A percentile compares a stretch with the other conserved stretches of the same genome.
These are phyloP conservation scores for Pterois miles DNA, from an alignment of 2,797 vertebrate species.

Conservation along the genomic window DNA sequence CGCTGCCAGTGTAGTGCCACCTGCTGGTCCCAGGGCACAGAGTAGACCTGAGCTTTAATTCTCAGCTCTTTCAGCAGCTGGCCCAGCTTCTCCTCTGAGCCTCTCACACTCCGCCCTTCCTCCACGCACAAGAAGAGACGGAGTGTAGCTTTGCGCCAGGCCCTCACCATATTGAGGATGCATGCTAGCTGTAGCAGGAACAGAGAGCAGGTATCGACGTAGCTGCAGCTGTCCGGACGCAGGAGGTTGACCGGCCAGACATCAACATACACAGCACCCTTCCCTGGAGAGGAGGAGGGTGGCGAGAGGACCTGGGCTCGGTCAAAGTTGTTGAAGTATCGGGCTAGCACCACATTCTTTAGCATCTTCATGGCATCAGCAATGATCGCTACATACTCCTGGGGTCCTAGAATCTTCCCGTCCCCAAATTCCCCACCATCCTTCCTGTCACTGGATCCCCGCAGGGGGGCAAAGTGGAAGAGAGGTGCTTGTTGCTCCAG, in stretches of 20 bases:
- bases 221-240: conserved; percentile 89
- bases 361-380: conserved; percentile 93
- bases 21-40: conserved; percentile 89
- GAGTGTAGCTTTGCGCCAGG: conserved; percentile 87
- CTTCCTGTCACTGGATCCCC: conserved; percentile 35
- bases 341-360: conserved; percentile 89
- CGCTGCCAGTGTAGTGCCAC: conserved; percentile 91
- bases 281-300: conserved; percentile 23
- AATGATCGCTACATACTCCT: conserved; percentile 90
- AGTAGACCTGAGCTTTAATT: conserved; percentile 87
- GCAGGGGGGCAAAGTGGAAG: conserved; percentile 78
- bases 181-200: conserved; percentile 93
- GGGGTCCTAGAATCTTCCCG: conserved; percentile 79
- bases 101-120: conserved; percentile 83
- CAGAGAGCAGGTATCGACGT: conserved; percentile 92
- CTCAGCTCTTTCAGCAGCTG: conserved; percentile 89
- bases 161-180: conserved; percentile 90
- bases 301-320: conserved; percentile 63
- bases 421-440: conserved; percentile 36
- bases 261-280: conserved; percentile 80
- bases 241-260: conserved; percentile 93
- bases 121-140: conserved; percentile 94
- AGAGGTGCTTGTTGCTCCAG: conserved; percentile 43
- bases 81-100: conserved; percentile 87
- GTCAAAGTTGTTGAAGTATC: conserved; percentile 87